Percentiles rank a stretch among this genome's conserved stretches.
Conservation (phyloP, 1,140 invertebrate genomes). For the Druon quercuslanigerum region DNA sequence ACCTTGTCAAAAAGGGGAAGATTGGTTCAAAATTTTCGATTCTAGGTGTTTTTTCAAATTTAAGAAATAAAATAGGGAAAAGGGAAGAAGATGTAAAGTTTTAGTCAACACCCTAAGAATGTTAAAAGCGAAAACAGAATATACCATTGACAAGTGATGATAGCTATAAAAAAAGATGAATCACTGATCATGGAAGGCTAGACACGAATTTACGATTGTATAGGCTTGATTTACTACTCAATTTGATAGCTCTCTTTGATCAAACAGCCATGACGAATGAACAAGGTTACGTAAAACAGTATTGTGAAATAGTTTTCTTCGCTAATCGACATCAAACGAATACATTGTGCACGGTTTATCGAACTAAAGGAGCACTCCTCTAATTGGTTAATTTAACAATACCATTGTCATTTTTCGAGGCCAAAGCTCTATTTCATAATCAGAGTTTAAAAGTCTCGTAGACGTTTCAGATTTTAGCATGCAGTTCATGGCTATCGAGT, state of each 20-base stretch:
- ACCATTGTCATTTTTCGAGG: constrained; percentile 3
- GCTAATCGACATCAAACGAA: not conserved
- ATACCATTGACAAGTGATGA: too few species aligned
- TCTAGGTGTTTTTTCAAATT: too few species aligned
- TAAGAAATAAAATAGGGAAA: too few species aligned
- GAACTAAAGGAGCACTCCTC: constrained; percentile 12
- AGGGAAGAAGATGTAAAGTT: too few species aligned
- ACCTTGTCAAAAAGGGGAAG: too few species aligned
- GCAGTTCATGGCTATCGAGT: not conserved
- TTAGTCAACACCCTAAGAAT: too few species aligned
- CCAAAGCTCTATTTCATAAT: not conserved
- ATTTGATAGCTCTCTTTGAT: not conserved
- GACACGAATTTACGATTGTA: not conserved
- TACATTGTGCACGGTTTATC: not conserved
- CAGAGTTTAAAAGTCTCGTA: not conserved
- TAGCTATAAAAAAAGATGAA: not conserved
- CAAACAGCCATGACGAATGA: constrained; percentile 23
- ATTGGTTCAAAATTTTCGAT: too few species aligned
- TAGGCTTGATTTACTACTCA: constrained; percentile 18
- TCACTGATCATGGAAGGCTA: not conserved
- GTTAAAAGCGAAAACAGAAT: too few species aligned
- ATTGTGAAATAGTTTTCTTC: not conserved
- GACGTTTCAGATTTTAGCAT: not conserved
- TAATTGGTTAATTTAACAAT: not conserved
- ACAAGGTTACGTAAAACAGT: not conserved